Percentiles rank a stretch among this genome's conserved stretches.
These are phyloP conservation scores for Glaucidium brasilianum DNA, from an alignment of 2,113 vertebrate genomes.

Conservation along the genomic window DNA sequence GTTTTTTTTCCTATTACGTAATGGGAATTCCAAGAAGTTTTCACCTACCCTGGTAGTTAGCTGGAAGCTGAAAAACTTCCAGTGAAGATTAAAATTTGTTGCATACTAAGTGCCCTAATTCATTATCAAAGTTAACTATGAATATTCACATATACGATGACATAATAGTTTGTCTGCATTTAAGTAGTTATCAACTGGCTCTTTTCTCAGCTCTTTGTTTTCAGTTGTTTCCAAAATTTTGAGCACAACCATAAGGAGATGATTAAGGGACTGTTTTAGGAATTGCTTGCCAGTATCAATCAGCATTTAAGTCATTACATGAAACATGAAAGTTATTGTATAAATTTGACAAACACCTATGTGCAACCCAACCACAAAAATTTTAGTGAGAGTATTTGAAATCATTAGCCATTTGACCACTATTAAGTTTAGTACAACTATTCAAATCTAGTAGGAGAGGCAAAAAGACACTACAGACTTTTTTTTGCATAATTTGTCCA, in stretches of 20 bases:
- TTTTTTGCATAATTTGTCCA: background rate
- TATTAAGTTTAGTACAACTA: background rate
- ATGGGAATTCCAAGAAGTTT: background rate
- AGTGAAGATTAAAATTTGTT: background rate
- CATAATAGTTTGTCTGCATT: background rate
- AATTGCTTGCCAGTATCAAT: background rate
- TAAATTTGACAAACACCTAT: background rate
- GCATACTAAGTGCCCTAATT: background rate
- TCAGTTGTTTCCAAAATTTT: conserved; percentile 2
- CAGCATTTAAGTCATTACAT: background rate
- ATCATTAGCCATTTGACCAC: background rate
- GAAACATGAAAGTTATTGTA: background rate
- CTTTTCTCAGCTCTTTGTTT: background rate
- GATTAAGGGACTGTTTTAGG: background rate
- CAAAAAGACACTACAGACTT: background rate
- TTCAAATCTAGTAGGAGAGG: background rate
- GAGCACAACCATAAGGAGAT: background rate
- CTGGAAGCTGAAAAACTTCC: background rate
- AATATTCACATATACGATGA: background rate
- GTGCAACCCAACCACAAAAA: background rate
- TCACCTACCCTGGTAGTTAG: background rate
- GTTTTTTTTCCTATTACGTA: background rate
- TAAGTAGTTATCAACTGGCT: background rate
- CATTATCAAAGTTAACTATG: background rate
- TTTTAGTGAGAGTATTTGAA: background rate